These are phyloP conservation scores for Huso huso DNA, from an alignment of 2,797 vertebrate genomes.

Conservation along the genomic window DNA sequence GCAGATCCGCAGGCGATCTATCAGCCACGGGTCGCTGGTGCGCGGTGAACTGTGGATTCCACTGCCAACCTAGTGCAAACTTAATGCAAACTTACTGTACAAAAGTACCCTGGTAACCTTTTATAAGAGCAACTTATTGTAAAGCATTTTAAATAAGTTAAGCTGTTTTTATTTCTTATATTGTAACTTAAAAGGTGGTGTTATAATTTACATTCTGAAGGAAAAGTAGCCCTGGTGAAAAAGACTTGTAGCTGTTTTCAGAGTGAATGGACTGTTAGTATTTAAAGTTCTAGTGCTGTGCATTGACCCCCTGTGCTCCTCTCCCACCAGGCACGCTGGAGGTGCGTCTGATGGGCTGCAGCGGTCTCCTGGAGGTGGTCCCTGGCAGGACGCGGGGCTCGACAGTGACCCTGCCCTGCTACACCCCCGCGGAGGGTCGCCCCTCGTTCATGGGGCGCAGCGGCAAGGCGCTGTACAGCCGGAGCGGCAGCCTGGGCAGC, in stretches of 20 bases:
- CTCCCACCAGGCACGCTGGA: constrained; percentile 68
- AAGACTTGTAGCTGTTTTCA: neutral
- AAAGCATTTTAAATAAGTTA: too few species aligned
- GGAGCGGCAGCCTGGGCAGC: constrained; percentile 77
- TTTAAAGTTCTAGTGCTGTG: neutral
- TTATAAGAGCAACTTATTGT: too few species aligned
- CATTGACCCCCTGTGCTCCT: neutral
- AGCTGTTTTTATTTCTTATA: too few species aligned
- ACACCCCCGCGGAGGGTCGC: constrained; percentile 68
- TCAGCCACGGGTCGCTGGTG: too few species aligned
- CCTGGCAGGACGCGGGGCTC: constrained; percentile 67
- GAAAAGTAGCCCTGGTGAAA: too few species aligned
- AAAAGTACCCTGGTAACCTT: too few species aligned
- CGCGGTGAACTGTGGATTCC: too few species aligned
- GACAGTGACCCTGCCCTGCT: constrained; percentile 55
- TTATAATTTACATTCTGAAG: too few species aligned
- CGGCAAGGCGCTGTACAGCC: constrained; percentile 72
- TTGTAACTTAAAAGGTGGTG: too few species aligned
- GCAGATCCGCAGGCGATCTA: too few species aligned
- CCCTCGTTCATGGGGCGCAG: constrained; percentile 70
- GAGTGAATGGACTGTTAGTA: neutral
- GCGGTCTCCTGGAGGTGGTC: constrained; percentile 69
- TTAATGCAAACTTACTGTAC: too few species aligned
- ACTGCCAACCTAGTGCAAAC: too few species aligned
- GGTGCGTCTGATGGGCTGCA: constrained; percentile 76